These are phyloP conservation scores for Colaptes auratus DNA, from an alignment of 2,113 vertebrate species.

Conservation along the genomic window DNA sequence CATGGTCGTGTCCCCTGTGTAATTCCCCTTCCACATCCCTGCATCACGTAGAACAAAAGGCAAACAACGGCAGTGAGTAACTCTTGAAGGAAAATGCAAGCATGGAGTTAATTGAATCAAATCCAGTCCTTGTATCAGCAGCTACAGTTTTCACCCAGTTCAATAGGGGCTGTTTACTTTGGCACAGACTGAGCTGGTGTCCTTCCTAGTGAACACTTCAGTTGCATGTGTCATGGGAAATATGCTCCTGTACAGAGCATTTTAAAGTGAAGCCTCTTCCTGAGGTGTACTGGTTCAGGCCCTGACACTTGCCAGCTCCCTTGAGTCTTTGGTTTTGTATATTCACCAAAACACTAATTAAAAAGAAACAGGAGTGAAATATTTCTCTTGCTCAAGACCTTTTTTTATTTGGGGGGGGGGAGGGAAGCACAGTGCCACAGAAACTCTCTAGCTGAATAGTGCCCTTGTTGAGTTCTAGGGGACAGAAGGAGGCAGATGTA, in stretches of 20 bases:
- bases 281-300: not conserved
- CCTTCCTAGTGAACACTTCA: not conserved
- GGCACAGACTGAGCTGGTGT: not conserved
- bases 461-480: not conserved
- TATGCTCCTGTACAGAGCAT: not conserved
- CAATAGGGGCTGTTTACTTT: not conserved
- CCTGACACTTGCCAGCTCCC: not conserved
- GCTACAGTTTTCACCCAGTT: not conserved
- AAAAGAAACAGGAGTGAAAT: constrained; percentile 17
- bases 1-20: not conserved
- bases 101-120: not conserved
- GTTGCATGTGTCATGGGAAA: not conserved
- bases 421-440: rapidly evolving
- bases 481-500: not conserved
- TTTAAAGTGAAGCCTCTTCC: not conserved
- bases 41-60: not conserved
- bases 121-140: not conserved
- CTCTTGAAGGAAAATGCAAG: not conserved
- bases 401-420: not conserved
- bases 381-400: not conserved
- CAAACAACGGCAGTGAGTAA: not conserved
- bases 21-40: not conserved
- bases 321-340: constrained; percentile 20
- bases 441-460: not conserved
- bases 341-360: constrained; percentile 34